Evolutionary conservation across 2,797 vertebrate species (phyloP).

Genomic region (Emydoidea blandingii): DNA sequence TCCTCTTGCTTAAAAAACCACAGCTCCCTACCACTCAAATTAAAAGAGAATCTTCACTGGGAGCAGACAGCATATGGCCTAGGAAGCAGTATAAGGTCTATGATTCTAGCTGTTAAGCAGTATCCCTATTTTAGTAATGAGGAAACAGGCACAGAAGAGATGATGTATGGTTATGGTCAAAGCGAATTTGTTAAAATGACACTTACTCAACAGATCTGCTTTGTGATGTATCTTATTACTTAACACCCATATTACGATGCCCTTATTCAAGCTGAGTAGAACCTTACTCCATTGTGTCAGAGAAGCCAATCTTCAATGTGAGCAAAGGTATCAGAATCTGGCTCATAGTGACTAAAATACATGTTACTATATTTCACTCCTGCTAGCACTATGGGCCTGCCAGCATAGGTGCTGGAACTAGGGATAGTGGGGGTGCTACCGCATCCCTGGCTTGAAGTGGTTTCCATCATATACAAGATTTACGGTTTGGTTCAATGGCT

Average conservation of each 20-base stretch:
- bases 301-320: neutral
- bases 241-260: neutral
- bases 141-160: slow-evolving; percentile 3
- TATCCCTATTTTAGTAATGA: neutral
- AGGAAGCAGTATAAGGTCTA: no score
- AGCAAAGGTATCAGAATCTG: neutral
- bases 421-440: no score
- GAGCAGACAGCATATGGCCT: neutral
- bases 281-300: neutral
- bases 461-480: no score
- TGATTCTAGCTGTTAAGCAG: neutral
- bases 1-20: neutral
- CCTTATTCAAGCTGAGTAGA: neutral
- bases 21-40: rapidly evolving
- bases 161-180: neutral
- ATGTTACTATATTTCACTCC: neutral
- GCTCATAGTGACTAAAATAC: neutral
- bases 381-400: neutral
- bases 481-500: no score
- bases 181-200: neutral
- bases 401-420: no score
- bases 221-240: neutral
- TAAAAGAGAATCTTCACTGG: neutral
- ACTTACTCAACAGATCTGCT: neutral
- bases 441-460: no score